Evolutionary conservation across 1,140 invertebrate species (phyloP), one percentile per base, ranked within the genome.

Genomic region (Cherax destructor): DNA sequence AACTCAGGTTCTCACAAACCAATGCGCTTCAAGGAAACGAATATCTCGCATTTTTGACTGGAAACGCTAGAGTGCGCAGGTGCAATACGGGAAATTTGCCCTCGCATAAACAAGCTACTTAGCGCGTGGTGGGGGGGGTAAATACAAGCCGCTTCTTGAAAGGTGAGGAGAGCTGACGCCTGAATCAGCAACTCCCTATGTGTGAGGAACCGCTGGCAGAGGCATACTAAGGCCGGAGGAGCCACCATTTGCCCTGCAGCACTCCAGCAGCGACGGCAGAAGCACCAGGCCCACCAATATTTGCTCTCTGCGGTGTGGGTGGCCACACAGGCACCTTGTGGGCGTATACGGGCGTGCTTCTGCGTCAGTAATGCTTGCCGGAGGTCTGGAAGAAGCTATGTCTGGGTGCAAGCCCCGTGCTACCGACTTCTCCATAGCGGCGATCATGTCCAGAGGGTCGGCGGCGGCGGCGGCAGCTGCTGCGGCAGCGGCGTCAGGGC

Each of bases 391-490:
- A 61, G 91, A 92, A 92, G 93, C 93, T 49, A 92, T 93, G 93
- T 93, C 93, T 30, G 92, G 92, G 84, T 92, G 92, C 72, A 93
- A 92, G 59, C 90, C 92, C 76, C 84, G 93, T 47, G 93, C 93
- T 61, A 94, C 93, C 72, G 93, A 94, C 83, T 94, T 94, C 92
- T 94, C 93, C 61, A 94, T 94, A 80, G 93, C 93, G 56, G 93
- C 93, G 49, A 94, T 94, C 86, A 94, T 94, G 93, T 93, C 93
- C 69, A 80, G 92, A 80, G 92, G 92, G 65, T 92, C 92, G 83
- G 92, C 92, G 52, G 89, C 89, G 41, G 89, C 89, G 50, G 88
- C 88, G 49, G 88, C 61, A 13, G 52, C 52, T 7, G 52, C 52
- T 9, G 52, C 52, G 52, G 78, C 88, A 77, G 88, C 88, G 59